phyloP scores from a whole-genome alignment of 2,113 vertebrate genomes.

The Dromaius novaehollandiae region DNA sequence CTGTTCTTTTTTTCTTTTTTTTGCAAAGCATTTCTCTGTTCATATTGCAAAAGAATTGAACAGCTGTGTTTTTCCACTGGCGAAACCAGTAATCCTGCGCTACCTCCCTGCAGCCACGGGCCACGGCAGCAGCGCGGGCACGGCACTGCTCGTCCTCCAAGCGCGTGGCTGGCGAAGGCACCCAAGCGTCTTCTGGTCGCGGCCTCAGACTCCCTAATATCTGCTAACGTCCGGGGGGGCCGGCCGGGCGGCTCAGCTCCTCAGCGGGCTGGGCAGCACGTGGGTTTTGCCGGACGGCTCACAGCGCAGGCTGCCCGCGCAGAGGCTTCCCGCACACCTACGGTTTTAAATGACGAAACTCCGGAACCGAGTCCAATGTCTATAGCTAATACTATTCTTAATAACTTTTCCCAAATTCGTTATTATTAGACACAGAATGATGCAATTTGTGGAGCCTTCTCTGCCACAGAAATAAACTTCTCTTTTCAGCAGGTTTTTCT shows the following conservation, averaged over 20 bases:
- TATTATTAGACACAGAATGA: neutral
- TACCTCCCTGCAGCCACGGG: neutral
- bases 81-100: neutral
- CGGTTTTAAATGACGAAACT: too few relatives aligned
- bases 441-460: neutral
- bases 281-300: too few relatives aligned
- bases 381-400: too few relatives aligned
- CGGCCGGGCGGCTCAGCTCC: too few relatives aligned
- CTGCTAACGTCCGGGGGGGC: neutral
- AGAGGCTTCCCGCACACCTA: neutral
- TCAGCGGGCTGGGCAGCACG: too few relatives aligned
- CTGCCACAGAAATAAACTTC: neutral
- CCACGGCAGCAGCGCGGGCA: rapidly evolving
- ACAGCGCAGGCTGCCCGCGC: too few relatives aligned
- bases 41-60: too few relatives aligned
- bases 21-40: neutral
- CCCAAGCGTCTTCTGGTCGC: neutral
- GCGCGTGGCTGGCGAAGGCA: neutral
- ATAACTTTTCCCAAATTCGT: neutral
- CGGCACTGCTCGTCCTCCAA: too few relatives aligned
- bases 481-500: too few relatives aligned
- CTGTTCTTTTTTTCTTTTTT: neutral
- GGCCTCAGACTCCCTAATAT: neutral
- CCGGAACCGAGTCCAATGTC: neutral
- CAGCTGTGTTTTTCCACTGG: neutral